A percentile compares a stretch with the other conserved stretches of the same genome.
These are phyloP conservation scores for Zaprionus ghesquierei DNA, from an alignment of 1,140 invertebrate genomes.

Conservation along the genomic window DNA sequence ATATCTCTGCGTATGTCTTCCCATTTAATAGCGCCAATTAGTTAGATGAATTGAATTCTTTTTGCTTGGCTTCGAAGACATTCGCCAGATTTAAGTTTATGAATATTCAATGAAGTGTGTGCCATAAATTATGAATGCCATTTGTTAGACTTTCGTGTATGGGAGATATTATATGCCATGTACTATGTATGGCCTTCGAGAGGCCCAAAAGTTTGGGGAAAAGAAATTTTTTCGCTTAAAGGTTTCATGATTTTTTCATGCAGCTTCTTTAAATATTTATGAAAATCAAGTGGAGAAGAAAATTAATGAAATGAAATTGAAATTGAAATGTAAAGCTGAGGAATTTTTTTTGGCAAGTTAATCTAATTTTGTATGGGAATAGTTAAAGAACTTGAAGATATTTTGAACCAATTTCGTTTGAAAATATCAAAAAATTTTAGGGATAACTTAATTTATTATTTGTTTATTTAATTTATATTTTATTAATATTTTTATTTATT, in stretches of 20 bases:
- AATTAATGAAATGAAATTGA: not conserved
- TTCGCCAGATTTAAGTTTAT: conserved; percentile 75
- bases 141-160: conserved; percentile 67
- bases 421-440: no score
- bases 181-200: conserved; percentile 58
- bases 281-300: not conserved
- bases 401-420: no score
- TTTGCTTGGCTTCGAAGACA: conserved; percentile 26
- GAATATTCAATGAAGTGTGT: conserved; percentile 80
- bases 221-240: not conserved
- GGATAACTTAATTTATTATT: no score
- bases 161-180: conserved; percentile 43
- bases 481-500: no score
- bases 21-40: conserved; percentile 76
- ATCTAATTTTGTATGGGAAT: no score
- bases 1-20: conserved; percentile 30
- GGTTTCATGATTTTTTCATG: conserved; percentile 15
- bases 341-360: not conserved
- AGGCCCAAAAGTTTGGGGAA: conserved; percentile 21
- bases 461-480: no score
- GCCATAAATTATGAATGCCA: conserved; percentile 78
- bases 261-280: not conserved
- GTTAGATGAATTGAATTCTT: conserved; percentile 72
- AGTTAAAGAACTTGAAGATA: not conserved
- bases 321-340: no score